Conservation (phyloP, 2,888 invertebrate species). For the Phlogophora meticulosa region DNA sequence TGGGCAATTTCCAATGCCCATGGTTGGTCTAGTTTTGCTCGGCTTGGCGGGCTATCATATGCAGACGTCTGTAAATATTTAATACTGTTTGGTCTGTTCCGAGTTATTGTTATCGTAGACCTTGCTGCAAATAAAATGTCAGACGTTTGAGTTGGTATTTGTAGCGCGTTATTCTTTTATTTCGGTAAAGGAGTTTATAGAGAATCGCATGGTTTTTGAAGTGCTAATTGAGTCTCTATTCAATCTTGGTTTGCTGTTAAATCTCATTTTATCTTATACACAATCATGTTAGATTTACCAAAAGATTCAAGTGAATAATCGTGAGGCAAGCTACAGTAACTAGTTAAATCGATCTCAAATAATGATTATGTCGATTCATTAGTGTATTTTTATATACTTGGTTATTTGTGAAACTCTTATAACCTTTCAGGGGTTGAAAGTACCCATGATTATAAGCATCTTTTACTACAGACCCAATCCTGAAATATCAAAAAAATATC, state of each 20-base stretch:
- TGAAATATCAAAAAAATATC: no score
- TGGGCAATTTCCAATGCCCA: slow-evolving; percentile 18
- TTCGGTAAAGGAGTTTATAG: neutral
- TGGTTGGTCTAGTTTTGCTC: slow-evolving; percentile 22
- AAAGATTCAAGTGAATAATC: slow-evolving; percentile 9
- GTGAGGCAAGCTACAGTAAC: neutral
- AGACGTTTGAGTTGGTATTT: neutral
- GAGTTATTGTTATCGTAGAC: slow-evolving; percentile 11
- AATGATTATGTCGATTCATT: no score
- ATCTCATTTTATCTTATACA: neutral
- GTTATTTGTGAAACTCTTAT: no score
- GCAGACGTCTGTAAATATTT: slow-evolving; percentile 42
- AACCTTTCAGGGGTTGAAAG: no score
- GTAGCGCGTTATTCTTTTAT: neutral
- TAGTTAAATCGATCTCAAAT: neutral
- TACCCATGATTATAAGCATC: no score
- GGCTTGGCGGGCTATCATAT: slow-evolving; percentile 17
- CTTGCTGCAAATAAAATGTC: slow-evolving; percentile 7
- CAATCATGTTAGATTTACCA: neutral
- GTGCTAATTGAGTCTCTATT: neutral
- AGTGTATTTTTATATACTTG: no score
- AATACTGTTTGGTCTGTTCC: slow-evolving; percentile 12
- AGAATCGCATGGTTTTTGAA: neutral
- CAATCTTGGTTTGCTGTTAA: neutral
- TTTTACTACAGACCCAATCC: no score